Conservation (phyloP, 2,113 vertebrate genomes). For the Riparia riparia region DNA sequence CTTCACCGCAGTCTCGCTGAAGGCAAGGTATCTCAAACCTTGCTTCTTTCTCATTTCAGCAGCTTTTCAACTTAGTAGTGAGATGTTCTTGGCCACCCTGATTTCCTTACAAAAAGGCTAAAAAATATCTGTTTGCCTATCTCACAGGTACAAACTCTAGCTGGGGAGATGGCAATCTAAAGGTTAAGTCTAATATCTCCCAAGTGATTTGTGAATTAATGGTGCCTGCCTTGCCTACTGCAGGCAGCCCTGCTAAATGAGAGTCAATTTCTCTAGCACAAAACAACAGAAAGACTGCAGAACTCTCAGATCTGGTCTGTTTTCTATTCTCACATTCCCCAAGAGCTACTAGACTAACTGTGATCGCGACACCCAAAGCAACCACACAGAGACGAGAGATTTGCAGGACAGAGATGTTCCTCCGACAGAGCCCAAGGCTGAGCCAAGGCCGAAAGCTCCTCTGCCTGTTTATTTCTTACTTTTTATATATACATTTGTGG, state of each 20-base stretch:
- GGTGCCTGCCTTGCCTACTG: not conserved
- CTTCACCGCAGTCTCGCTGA: not conserved
- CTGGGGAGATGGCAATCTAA: not conserved
- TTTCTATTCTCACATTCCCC: not conserved
- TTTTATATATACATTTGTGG: too few species aligned
- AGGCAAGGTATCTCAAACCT: not conserved
- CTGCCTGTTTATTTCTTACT: too few species aligned
- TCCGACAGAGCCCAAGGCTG: too few species aligned
- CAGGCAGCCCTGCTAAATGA: not conserved
- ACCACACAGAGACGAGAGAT: too few species aligned
- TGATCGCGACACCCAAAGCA: too few species aligned
- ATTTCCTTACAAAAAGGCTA: not conserved
- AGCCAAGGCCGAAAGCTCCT: too few species aligned
- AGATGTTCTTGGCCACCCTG: not conserved
- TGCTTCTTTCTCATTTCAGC: not conserved
- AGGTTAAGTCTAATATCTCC: not conserved
- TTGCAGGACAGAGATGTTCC: too few species aligned
- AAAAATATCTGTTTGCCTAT: rapidly evolving
- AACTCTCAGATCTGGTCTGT: not conserved
- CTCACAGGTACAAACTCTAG: not conserved
- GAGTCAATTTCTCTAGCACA: not conserved
- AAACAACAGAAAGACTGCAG: not conserved
- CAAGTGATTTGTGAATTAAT: not conserved
- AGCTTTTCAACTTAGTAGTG: not conserved
- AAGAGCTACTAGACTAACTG: not conserved